phyloP scores from a whole-genome alignment of 2,888 invertebrate species.

The Oxytorus armatus region DNA sequence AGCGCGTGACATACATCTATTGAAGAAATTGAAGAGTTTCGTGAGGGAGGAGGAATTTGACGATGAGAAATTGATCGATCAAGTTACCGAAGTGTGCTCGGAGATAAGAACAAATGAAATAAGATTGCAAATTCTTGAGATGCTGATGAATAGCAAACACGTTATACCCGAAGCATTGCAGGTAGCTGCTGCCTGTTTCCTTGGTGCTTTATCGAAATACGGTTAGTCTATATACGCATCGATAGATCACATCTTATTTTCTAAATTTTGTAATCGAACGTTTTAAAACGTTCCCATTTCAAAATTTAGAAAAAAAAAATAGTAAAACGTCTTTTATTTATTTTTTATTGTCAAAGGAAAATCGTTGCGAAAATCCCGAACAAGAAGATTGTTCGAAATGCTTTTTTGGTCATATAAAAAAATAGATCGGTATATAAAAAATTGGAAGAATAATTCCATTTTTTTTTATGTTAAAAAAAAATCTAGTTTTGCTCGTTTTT shows the following conservation, averaged over 20 bases:
- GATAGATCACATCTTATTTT: conserved; percentile 6
- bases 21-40: conserved; percentile 90
- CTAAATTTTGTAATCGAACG: too few relatives aligned
- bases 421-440: too few relatives aligned
- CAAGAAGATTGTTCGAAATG: too few relatives aligned
- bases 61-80: conserved; percentile 85
- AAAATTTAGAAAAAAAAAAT: too few relatives aligned
- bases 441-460: too few relatives aligned
- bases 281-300: too few relatives aligned
- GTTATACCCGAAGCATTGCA: conserved; percentile 87
- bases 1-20: conserved; percentile 94
- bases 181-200: conserved; percentile 84
- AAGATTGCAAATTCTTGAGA: conserved; percentile 89
- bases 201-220: conserved; percentile 79
- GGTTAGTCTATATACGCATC: conserved; percentile 69
- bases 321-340: too few relatives aligned
- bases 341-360: conserved; percentile 26
- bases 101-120: conserved; percentile 91
- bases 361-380: too few relatives aligned
- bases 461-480: too few relatives aligned
- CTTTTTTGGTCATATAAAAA: too few relatives aligned
- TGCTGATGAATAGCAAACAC: conserved; percentile 88
- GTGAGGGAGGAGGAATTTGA: conserved; percentile 87
- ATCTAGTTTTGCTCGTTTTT: too few relatives aligned
- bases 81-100: conserved; percentile 86